Base-by-base conservation (phyloP, 2,797 vertebrate species). In the Phoxinus dragarum region DNA sequence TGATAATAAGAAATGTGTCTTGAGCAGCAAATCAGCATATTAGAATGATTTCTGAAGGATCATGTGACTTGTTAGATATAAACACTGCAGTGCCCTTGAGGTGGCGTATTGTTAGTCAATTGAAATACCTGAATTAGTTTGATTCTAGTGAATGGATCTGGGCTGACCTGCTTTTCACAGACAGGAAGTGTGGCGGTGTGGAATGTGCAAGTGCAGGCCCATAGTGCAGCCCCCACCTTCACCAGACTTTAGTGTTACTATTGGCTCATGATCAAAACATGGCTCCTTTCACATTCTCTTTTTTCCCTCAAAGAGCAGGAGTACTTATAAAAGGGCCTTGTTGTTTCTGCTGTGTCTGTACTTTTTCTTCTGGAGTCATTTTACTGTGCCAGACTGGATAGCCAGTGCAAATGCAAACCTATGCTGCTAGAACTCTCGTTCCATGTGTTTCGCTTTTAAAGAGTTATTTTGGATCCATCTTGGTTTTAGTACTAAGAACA, bases 171-270 rank as follows among this genome's bases (percentile, higher is more conserved):
- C 85, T 86, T 79, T 84, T 76, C 38, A 80, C 87, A 74, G 77
- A 89, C 93, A 94, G 93, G 94, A 94, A 93, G 93, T 94, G 92
- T 82, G 89, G 80, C 88, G 82, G 74, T 81, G 78, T 90, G 94
- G 94, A 94, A 94, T 93, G 94, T 88, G 90, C 88, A 86, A 85
- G 87, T 85, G 84, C 80, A 38, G 82, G 85, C 85, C 61, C 64
- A 85, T 86, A 77, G 90, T 81, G 40, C 76, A 81, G 84, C 87
- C 88, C 66, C 88, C 78, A 82, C 79, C 80, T 86, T 79, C 82
- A 86, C 84, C 87, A 89, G 67, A 71, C 66, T 73, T 82, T 67
- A 14, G 31, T 73, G 85, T 91, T 91, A 86, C 88, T 89, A 66
- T 89, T 93, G 93, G 90, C 90, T 72, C 59, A 10, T 44, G 90